Conservation (phyloP, 2,888 invertebrate species). For the Drosophila kambysellisi region DNA sequence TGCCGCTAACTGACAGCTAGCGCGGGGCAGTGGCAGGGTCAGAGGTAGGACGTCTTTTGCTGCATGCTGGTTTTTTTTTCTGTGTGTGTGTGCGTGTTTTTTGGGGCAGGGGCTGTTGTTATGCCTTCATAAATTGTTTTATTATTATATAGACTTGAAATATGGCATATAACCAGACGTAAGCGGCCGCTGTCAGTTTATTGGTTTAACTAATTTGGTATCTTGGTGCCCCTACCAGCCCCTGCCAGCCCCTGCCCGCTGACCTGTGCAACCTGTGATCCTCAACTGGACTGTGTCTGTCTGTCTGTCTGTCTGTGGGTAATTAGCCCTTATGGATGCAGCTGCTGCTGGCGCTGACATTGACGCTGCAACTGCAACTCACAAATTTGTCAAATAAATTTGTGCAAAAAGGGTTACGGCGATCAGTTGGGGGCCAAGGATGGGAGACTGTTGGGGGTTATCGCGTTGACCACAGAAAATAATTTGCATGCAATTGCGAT, state of each 20-base stretch:
- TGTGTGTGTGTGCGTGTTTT: constrained; percentile 1
- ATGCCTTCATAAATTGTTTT: constrained; percentile 78
- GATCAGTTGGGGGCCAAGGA: not conserved
- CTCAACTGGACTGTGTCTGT: constrained; percentile 4
- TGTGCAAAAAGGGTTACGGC: constrained; percentile 13
- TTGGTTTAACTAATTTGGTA: constrained; percentile 79
- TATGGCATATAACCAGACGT: constrained; percentile 55
- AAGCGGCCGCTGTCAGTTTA: constrained; percentile 73
- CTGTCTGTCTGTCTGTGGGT: constrained; percentile 36
- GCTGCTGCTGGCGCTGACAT: constrained; percentile 48
- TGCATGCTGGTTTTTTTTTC: constrained; percentile 20
- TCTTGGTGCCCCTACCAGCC: constrained; percentile 29
- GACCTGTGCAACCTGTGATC: constrained; percentile 27
- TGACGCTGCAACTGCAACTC: constrained; percentile 15
- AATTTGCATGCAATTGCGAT: constrained; percentile 77
- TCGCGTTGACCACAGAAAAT: not conserved
- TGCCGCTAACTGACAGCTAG: constrained; percentile 69
- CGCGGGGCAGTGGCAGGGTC: constrained; percentile 22
- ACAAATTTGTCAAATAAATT: constrained; percentile 82
- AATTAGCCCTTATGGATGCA: constrained; percentile 72
- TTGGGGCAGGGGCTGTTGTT: constrained; percentile 58
- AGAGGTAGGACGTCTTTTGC: constrained; percentile 12
- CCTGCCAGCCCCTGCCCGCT: constrained; percentile 3
- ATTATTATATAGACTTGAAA: constrained; percentile 78
- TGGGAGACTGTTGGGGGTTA: not conserved